These are phyloP conservation scores for Cranoglanis bouderius DNA, from an alignment of 2,113 vertebrate genomes.

Conservation along the genomic window DNA sequence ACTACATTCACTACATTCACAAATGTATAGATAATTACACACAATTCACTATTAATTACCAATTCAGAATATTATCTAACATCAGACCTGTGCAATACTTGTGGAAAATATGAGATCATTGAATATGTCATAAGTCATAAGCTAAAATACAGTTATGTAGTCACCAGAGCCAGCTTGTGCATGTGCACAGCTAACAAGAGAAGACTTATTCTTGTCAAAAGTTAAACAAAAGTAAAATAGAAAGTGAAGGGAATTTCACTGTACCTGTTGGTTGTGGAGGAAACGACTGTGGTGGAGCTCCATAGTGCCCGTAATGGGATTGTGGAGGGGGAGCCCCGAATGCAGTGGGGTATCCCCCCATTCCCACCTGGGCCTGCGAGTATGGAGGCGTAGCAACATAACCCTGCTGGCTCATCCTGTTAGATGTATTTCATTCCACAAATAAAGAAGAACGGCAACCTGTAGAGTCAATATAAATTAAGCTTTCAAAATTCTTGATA, in stretches of 20 bases:
- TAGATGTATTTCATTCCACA: constrained; percentile 71
- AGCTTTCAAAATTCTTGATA: background rate
- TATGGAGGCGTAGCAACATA: constrained; percentile 89
- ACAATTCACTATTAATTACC: background rate
- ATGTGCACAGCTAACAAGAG: background rate
- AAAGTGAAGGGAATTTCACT: background rate
- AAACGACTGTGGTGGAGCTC: constrained; percentile 71
- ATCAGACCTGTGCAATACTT: background rate
- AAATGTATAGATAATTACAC: background rate
- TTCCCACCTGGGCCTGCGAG: constrained; percentile 88
- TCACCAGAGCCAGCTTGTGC: background rate
- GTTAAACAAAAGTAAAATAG: background rate
- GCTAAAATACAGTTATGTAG: background rate
- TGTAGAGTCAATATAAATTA: constrained; percentile 10
- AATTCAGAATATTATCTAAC: background rate
- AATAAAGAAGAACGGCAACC: constrained; percentile 39
- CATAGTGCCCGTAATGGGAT: constrained; percentile 82
- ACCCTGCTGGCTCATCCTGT: constrained; percentile 93
- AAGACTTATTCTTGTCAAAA: background rate
- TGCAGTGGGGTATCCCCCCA: constrained; percentile 80
- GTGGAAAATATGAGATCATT: background rate
- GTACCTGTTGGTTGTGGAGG: constrained; percentile 78
- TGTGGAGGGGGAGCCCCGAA: constrained; percentile 74
- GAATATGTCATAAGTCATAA: too few relatives aligned
- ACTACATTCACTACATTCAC: background rate